Evolutionary conservation across 2,113 vertebrate species (phyloP).

Genomic region (Limanda limanda): DNA sequence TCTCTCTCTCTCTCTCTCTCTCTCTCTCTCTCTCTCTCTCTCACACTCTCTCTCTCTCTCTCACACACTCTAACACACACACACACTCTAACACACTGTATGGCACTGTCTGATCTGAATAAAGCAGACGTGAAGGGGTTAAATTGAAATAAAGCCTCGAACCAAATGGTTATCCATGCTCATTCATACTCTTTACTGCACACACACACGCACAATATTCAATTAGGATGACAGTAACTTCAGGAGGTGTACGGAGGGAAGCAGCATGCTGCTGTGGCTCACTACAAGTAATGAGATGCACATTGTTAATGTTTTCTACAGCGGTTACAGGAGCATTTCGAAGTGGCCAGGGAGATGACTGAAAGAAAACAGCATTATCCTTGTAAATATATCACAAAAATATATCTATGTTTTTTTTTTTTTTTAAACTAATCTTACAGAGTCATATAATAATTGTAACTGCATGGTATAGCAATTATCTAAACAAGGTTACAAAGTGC

Average conservation of each 20-base stretch:
- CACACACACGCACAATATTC: constrained; percentile 4
- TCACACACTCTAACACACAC: neutral
- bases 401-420: too few species aligned
- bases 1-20: neutral
- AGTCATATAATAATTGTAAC: too few species aligned
- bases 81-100: constrained; percentile 11
- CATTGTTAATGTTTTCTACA: neutral
- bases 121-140: constrained; percentile 54
- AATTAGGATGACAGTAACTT: constrained; percentile 43
- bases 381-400: too few species aligned
- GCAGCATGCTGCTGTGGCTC: neutral
- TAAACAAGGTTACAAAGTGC: too few species aligned
- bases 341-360: neutral
- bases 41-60: neutral
- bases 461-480: too few species aligned
- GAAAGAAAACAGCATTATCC: neutral
- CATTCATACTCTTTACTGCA: constrained; percentile 73
- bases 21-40: neutral
- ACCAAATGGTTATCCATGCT: constrained; percentile 59
- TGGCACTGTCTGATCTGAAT: constrained; percentile 50
- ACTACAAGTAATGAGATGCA: constrained; percentile 20
- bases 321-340: neutral
- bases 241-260: constrained; percentile 20
- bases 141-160: constrained; percentile 61
- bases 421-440: too few species aligned